Conservation (phyloP, 37 sponge, comb jelly and placozoan genomes). For the Theonella swinhoei region DNA sequence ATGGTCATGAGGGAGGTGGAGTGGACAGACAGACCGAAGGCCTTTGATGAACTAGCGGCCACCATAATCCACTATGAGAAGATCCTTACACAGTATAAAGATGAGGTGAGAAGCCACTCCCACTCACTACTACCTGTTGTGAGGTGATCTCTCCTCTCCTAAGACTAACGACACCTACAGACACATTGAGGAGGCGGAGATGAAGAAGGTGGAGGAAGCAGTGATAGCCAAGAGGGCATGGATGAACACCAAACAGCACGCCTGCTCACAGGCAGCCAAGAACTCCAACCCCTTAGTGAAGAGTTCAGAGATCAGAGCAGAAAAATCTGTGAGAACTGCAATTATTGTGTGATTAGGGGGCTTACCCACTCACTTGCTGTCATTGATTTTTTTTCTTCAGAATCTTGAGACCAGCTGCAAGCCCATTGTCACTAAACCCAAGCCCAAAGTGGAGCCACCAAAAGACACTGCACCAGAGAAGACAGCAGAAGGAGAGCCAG, state of each 20-base stretch:
- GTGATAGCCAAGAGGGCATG: constrained; percentile 74
- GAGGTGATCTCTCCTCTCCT: not conserved
- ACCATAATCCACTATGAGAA: constrained; percentile 86
- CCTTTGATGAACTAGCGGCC: constrained; percentile 76
- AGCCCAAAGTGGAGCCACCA: constrained; percentile 97
- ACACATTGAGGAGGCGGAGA: constrained; percentile 84
- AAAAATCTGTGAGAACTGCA: constrained; percentile 44
- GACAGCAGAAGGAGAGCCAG: constrained; percentile 4
- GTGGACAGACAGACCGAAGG: constrained; percentile 54
- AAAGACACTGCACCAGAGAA: constrained; percentile 33
- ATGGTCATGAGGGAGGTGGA: constrained; percentile 69
- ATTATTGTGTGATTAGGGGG: not conserved
- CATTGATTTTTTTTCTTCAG: constrained; percentile 41
- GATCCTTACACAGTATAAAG: constrained; percentile 65
- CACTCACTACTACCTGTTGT: too few species aligned
- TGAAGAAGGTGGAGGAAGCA: constrained; percentile 77
- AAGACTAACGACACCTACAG: constrained; percentile 83
- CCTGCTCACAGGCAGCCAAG: constrained; percentile 34
- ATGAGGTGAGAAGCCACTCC: constrained; percentile 58
- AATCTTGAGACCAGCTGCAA: constrained; percentile 64
- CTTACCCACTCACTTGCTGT: not conserved
- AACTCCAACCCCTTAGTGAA: constrained; percentile 58
- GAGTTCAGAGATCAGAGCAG: constrained; percentile 65
- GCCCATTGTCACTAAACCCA: constrained; percentile 94
- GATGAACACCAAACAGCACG: constrained; percentile 70